Base-by-base conservation (phyloP, 1,140 invertebrate genomes). In the Aphaenogaster ashmeadi region DNA sequence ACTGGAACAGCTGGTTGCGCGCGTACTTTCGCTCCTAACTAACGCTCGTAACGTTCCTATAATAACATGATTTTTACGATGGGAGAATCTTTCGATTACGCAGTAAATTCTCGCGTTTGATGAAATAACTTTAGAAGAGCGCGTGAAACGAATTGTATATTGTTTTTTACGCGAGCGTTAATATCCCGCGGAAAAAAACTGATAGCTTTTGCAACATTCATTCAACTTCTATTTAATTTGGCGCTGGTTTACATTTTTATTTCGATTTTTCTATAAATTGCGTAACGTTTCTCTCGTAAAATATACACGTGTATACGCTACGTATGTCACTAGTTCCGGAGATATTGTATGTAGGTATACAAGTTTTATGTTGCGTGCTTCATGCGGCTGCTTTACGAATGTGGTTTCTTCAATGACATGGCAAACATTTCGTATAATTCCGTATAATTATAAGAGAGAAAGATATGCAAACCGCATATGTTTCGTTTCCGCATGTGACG, bases 51-150 rank as follows among this genome's bases (percentile, higher is more conserved):
- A 60, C 69, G 27, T 72, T 83, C 7, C 21, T 38, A 33, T 27
- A 56, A 74, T 60, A 27, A 27, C 15, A 11, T 21, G 52, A 74
- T 33, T 60, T 84, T 75, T 75, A 84, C 67, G 54, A 74, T 71
- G 66, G 21, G 18, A 8, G 52, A 72, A 72, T 72, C 67, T 58
- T 74, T 47, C n/a, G 36, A 69, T 81, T 81, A 72, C 38, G 54
- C 15, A 27, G 52, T 58, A 72, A 72, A 83, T 41, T 47, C 41
- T 50, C 41, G 33, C 18, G 54, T 72, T 80, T 74, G 41, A 72
- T 72, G 72, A 72, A 72, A 74, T 72, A 56, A 58, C 52, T 56
- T 83, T 72, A 47, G 52, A 44, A 36, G 36, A 8, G 18, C 38
- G 47, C 36, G 15, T n/a, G 13, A 81, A 44, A 58, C 38, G 11